phyloP scores from a whole-genome alignment of 2,113 vertebrate species.

The Rhea pennata region DNA sequence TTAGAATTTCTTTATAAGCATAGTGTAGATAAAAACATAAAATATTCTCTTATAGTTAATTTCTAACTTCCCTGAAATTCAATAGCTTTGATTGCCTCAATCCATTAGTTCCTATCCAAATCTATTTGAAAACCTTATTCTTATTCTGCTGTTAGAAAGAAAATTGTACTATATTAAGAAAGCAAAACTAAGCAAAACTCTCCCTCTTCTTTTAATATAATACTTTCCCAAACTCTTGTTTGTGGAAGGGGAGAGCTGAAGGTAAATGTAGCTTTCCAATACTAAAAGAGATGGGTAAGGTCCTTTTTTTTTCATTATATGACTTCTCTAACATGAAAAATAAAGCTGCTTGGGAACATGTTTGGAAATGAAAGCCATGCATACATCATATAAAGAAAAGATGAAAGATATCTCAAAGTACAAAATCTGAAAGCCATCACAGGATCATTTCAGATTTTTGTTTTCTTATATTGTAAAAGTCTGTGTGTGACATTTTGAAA shows the following conservation, averaged over 20 bases:
- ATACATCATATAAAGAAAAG: background rate
- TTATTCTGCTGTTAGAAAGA: slow-evolving; percentile 28
- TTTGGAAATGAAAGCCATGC: slow-evolving; percentile 2
- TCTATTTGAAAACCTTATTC: background rate
- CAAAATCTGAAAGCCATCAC: slow-evolving; percentile 15
- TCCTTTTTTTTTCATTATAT: background rate
- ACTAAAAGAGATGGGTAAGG: background rate
- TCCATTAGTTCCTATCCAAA: background rate
- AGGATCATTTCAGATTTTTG: background rate
- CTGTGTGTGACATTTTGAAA: slow-evolving; percentile 54
- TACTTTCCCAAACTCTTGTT: background rate
- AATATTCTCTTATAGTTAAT: background rate
- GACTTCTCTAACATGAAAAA: background rate
- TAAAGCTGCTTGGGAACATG: background rate
- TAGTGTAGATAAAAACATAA: background rate
- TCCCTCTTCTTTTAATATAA: background rate
- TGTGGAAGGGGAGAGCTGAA: background rate
- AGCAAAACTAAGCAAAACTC: background rate
- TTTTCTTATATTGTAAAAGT: slow-evolving; percentile 38
- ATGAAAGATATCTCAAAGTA: slow-evolving; percentile 1
- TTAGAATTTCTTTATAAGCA: background rate
- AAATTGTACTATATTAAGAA: background rate
- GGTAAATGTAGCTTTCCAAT: background rate
- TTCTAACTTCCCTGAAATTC: background rate
- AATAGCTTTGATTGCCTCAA: background rate